Conservation (phyloP, 2,113 vertebrate genomes). For the Coracopsis vasa region DNA sequence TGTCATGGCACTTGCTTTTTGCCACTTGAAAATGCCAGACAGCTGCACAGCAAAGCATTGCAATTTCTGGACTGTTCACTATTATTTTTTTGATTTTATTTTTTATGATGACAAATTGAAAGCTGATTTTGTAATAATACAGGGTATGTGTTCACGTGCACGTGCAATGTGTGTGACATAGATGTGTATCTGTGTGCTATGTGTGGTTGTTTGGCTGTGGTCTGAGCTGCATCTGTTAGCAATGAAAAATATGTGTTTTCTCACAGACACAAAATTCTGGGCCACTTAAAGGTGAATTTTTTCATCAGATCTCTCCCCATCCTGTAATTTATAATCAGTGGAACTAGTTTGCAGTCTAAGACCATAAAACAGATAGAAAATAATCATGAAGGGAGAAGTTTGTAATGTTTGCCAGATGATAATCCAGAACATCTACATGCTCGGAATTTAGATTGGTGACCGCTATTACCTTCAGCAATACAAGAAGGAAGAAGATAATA, state of each 20-base stretch:
- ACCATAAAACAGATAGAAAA: constrained; percentile 30
- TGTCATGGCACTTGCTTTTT: background rate
- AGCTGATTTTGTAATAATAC: background rate
- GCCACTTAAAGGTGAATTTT: constrained; percentile 60
- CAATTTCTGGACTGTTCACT: constrained; percentile 11
- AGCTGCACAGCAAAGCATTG: background rate
- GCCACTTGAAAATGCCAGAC: background rate
- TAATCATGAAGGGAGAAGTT: constrained; percentile 35
- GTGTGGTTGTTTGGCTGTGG: constrained; percentile 27
- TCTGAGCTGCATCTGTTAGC: constrained; percentile 70
- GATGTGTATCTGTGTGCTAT: background rate
- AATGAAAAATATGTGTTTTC: constrained; percentile 74
- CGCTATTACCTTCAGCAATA: background rate
- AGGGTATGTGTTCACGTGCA: background rate
- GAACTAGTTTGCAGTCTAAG: constrained; percentile 4
- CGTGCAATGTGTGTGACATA: background rate
- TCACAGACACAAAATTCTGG: constrained; percentile 67
- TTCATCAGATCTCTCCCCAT: constrained; percentile 34
- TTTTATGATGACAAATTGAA: background rate
- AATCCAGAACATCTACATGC: constrained; percentile 31
- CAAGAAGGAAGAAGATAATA: constrained; percentile 29
- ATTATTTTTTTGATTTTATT: background rate
- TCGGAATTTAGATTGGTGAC: constrained; percentile 16
- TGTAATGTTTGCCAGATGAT: constrained; percentile 68
- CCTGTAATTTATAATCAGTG: constrained; percentile 67